Conservation (phyloP, 2,888 invertebrate genomes). For the Stratiomys singularior region DNA sequence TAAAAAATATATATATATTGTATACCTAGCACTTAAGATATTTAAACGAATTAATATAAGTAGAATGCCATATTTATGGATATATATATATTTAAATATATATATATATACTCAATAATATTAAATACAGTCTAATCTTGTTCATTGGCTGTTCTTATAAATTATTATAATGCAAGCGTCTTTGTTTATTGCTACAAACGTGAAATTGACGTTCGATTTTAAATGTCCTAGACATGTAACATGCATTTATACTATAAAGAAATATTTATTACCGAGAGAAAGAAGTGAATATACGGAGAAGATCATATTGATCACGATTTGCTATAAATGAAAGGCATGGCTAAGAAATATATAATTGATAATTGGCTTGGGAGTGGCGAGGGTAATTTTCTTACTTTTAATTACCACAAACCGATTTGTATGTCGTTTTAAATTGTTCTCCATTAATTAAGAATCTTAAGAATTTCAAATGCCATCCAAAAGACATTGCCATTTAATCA, state of each 20-base stretch:
- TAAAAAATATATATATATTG: conserved; percentile 15
- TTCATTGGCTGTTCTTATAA: background rate
- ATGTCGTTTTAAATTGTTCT: no score
- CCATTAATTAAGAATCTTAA: no score
- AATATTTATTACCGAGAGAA: background rate
- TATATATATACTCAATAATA: conserved; percentile 31
- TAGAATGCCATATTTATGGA: conserved; percentile 25
- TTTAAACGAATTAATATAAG: conserved; percentile 6
- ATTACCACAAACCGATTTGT: no score
- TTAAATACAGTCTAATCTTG: conserved; percentile 1
- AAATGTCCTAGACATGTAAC: no score
- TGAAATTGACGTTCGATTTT: no score
- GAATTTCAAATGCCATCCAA: no score
- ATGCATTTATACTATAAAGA: background rate
- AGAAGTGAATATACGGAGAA: background rate
- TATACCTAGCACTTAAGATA: background rate
- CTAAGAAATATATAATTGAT: background rate
- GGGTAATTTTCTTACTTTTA: no score
- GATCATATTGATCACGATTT: conserved; percentile 41
- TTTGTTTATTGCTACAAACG: background rate
- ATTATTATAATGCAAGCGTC: background rate
- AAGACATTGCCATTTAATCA: no score
- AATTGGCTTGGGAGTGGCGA: no score
- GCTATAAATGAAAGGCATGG: background rate
- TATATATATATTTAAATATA: no score